Evolutionary conservation across 2,888 invertebrate species (phyloP).

Genomic region (Bombylius major): DNA sequence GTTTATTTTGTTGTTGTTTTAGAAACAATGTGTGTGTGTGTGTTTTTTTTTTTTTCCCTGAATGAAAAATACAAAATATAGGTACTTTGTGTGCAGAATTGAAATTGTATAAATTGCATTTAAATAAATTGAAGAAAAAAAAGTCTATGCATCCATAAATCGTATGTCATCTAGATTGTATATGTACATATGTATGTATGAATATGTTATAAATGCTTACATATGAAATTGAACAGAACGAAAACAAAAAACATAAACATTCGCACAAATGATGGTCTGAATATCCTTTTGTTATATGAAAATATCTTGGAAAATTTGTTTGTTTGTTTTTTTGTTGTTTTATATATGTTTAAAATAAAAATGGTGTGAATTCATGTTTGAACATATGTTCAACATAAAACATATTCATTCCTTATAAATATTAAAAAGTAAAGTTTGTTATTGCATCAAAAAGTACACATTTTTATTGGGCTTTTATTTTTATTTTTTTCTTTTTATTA

Average conservation of each 20-base stretch:
- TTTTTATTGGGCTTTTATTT: too few species aligned
- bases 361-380: constrained; percentile 7
- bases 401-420: constrained; percentile 5
- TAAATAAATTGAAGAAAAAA: neutral
- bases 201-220: too few species aligned
- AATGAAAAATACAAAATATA: too few species aligned
- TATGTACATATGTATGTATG: too few species aligned
- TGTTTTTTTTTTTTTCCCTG: too few species aligned
- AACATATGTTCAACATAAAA: constrained; percentile 5
- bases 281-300: neutral
- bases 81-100: neutral
- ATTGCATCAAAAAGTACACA: neutral
- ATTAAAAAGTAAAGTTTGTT: constrained; percentile 1
- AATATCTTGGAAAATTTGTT: neutral
- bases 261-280: neutral
- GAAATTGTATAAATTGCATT: neutral
- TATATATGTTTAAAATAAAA: neutral
- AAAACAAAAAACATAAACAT: too few species aligned
- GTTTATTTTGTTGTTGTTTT: too few species aligned
- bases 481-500: too few species aligned
- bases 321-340: neutral
- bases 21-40: too few species aligned
- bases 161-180: too few species aligned
- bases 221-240: too few species aligned
- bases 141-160: too few species aligned